Evolutionary conservation across 2,888 invertebrate genomes (phyloP).

Genomic region (Orgyia antiqua): DNA sequence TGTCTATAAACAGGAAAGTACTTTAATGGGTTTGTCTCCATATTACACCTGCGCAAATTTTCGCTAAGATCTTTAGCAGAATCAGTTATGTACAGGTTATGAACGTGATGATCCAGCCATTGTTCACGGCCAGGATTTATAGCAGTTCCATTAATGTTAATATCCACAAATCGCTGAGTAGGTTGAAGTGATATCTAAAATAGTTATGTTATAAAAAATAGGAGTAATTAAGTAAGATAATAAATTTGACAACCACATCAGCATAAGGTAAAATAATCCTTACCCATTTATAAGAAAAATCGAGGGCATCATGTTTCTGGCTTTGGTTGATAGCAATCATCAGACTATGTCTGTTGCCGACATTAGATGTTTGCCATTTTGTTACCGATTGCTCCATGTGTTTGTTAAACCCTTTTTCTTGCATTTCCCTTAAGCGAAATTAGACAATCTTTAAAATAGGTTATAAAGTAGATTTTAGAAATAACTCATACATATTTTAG

Average conservation of each 20-base stretch:
- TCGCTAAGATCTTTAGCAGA: slow-evolving; percentile 30
- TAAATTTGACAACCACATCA: too few species aligned
- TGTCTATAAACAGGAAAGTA: slow-evolving; percentile 32
- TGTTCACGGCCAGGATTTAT: slow-evolving; percentile 45
- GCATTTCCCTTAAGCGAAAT: slow-evolving; percentile 19
- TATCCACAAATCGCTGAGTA: slow-evolving; percentile 41
- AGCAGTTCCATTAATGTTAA: slow-evolving; percentile 45
- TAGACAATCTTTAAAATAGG: too few species aligned
- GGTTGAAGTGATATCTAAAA: slow-evolving; percentile 33
- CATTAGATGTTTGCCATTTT: slow-evolving; percentile 10
- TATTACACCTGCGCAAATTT: slow-evolving; percentile 34
- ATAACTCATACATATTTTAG: too few species aligned
- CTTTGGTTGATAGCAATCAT: slow-evolving; percentile 47
- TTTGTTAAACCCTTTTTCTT: slow-evolving; percentile 24
- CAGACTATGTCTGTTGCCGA: slow-evolving; percentile 35
- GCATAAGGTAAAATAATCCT: too few species aligned
- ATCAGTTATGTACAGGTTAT: slow-evolving; percentile 27
- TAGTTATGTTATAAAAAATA: too few species aligned
- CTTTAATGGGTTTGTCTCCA: slow-evolving; percentile 28
- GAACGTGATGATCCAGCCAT: slow-evolving; percentile 34
- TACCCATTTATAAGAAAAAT: slow-evolving; percentile 59
- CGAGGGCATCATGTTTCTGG: slow-evolving; percentile 25
- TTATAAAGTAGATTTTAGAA: too few species aligned
- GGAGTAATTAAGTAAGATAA: too few species aligned
- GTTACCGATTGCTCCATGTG: too few species aligned